Evolutionary conservation across 2,888 invertebrate species (phyloP), one percentile per base, ranked within the genome.

Genomic region (Pristionchus entomophagus): DNA sequence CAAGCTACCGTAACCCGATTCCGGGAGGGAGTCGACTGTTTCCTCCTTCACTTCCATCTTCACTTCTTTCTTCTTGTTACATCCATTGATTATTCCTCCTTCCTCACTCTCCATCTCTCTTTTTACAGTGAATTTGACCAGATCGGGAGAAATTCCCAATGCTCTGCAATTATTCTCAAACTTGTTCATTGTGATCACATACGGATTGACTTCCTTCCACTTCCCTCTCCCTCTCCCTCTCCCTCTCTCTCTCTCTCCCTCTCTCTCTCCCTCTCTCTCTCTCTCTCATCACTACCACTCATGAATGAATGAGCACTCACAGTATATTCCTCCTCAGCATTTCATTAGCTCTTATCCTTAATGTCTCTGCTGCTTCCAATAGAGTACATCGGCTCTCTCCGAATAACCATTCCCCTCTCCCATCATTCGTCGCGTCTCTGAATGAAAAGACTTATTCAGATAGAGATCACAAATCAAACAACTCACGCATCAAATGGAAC

Each of bases 401-500:
- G 45, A 88, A 90, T n/a, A 90, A 53, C 90, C 90, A 90, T 86
- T 90, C 90, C 14, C 88, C 87, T 77, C 77, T 32, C 5, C 81
- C 80, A 65, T 86, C 86, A 35, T 81, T 85, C 1, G 53, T 32
- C 2, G 77, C 85, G n/a, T 77, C 78, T 35, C 85, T 85, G 41
- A 38, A 84, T 17, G n/a, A 3, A 59, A 41, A 10, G 10, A 53
- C 38, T 83, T 12, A 41, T 62, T 83, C 5, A 45, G 10, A 38
- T 45, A 78, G 32, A 45, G n/a, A 8, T 35, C 56, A 53, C n/a
- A 35, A n/a, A 38, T 59, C 45, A n/a, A 17, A 59, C 35, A 53
- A 62, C 85, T 69, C 26, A 90, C 90, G 87, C 89, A 38, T 88
- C 88, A 77, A 88, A 90, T 53, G 90, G 90, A 69, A 90, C 90